These are phyloP conservation scores for Solea senegalensis DNA, from an alignment of 2,113 vertebrate species.

Conservation along the genomic window DNA sequence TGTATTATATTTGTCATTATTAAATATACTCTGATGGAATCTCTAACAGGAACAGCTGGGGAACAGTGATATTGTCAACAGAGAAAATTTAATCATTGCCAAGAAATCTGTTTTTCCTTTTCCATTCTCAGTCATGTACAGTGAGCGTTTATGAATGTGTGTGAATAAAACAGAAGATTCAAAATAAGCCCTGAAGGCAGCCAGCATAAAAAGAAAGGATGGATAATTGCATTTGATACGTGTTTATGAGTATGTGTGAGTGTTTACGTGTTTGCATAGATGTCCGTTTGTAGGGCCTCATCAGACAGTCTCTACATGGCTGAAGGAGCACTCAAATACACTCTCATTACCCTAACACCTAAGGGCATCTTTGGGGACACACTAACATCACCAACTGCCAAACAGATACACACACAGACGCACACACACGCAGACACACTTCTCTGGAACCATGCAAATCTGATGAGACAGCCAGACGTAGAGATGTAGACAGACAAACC, in stretches of 20 bases:
- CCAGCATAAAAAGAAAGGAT: constrained; percentile 50
- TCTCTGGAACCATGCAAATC: constrained; percentile 40
- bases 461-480: constrained; percentile 66
- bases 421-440: constrained; percentile 5
- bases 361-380: constrained; percentile 50
- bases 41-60: constrained; percentile 4
- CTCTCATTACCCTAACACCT: constrained; percentile 54
- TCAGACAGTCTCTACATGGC: constrained; percentile 57
- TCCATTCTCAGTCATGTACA: constrained; percentile 17
- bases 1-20: too few species aligned
- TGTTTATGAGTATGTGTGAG: constrained; percentile 30
- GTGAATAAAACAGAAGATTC: constrained; percentile 50
- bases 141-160: constrained; percentile 10
- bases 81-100: constrained; percentile 24
- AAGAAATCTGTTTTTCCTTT: constrained; percentile 11
- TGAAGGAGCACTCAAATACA: constrained; percentile 62
- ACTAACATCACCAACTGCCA: constrained; percentile 12
- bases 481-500: constrained; percentile 34
- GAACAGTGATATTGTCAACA: neutral
- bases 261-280: neutral
- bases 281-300: constrained; percentile 35
- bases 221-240: constrained; percentile 55
- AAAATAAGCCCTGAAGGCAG: constrained; percentile 43
- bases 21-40: neutral
- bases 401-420: constrained; percentile 43